Conservation (phyloP, 2,888 invertebrate genomes). For the Volucella bombylans region DNA sequence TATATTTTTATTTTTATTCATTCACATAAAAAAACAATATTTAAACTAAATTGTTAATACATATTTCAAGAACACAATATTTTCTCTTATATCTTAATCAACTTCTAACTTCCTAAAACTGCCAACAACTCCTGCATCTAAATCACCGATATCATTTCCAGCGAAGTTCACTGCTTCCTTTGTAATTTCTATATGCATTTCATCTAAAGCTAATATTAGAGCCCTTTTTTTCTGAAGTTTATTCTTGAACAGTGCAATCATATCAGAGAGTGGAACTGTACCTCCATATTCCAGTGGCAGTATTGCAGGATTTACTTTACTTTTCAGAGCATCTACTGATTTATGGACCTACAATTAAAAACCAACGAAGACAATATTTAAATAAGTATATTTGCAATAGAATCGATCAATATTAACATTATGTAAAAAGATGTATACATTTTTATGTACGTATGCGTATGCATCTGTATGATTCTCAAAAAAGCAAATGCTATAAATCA, state of each 20-base stretch:
- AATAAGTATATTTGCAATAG: too few relatives aligned
- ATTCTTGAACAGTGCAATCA: conserved; percentile 89
- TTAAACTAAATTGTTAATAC: conserved; percentile 22
- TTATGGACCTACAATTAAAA: conserved; percentile 87
- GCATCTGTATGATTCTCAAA: too few relatives aligned
- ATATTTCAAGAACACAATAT: background rate
- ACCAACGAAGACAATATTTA: background rate
- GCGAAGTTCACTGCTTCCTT: conserved; percentile 83
- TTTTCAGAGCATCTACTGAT: conserved; percentile 87
- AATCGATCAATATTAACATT: too few relatives aligned
- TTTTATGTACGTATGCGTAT: too few relatives aligned
- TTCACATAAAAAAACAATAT: too few relatives aligned
- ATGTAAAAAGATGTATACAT: too few relatives aligned
- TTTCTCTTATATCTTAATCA: conserved; percentile 84
- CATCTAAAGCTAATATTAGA: conserved; percentile 87
- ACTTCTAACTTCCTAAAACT: conserved; percentile 93
- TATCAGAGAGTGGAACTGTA: conserved; percentile 89
- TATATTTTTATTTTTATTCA: too few relatives aligned
- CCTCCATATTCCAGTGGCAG: conserved; percentile 95
- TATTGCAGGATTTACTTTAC: conserved; percentile 88
- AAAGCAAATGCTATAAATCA: too few relatives aligned
- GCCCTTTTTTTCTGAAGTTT: conserved; percentile 86
- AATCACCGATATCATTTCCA: conserved; percentile 86
- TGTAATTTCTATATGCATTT: conserved; percentile 89
- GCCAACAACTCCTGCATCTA: conserved; percentile 89